A percentile compares a stretch with the other conserved stretches of the same genome.
These are phyloP conservation scores for Hoplostethus mediterraneus DNA, from an alignment of 2,797 vertebrate species.

Conservation along the genomic window DNA sequence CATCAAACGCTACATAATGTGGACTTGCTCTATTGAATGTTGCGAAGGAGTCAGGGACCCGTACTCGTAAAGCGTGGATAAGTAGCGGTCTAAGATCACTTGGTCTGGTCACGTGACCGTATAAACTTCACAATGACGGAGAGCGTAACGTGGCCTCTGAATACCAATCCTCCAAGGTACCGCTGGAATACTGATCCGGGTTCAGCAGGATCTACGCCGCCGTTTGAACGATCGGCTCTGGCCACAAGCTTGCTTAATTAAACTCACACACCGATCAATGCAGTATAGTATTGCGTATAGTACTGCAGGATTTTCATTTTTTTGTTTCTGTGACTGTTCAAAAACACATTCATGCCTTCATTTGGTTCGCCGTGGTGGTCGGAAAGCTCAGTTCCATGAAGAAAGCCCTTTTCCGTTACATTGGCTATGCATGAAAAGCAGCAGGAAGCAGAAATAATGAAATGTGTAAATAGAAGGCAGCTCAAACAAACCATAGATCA, in stretches of 20 bases:
- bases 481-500: neutral
- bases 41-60: slow-evolving; percentile 24
- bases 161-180: too few relatives aligned
- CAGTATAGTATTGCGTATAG: too few relatives aligned
- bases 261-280: too few relatives aligned
- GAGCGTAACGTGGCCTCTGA: too few relatives aligned
- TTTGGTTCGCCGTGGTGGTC: too few relatives aligned
- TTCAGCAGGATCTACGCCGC: too few relatives aligned
- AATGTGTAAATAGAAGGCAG: neutral
- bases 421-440: neutral
- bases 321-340: too few relatives aligned
- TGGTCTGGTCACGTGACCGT: slow-evolving; percentile 3
- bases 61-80: slow-evolving; percentile 40
- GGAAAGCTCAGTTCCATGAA: neutral
- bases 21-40: slow-evolving; percentile 16
- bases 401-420: neutral
- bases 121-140: slow-evolving; percentile 12
- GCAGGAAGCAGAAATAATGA: neutral
- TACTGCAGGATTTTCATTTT: too few relatives aligned
- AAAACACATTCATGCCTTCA: too few relatives aligned
- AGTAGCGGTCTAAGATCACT: slow-evolving; percentile 9
- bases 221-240: too few relatives aligned
- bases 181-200: too few relatives aligned
- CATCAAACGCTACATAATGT: slow-evolving; percentile 42
- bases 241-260: too few relatives aligned